Evolutionary conservation across 2,888 invertebrate species (phyloP).

Genomic region (Lithophane socia): DNA sequence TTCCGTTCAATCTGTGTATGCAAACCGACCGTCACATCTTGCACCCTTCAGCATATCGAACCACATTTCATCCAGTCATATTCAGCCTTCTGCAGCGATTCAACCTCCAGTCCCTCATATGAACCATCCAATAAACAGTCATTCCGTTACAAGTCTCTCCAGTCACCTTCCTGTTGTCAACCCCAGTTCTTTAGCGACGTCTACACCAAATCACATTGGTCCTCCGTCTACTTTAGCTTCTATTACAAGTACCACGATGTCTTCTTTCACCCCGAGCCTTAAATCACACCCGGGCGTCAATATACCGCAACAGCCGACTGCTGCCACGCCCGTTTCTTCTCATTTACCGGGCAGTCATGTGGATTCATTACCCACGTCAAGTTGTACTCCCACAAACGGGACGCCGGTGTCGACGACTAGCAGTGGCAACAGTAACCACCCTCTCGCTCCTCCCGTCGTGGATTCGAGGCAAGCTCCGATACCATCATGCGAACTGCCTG

Average conservation of each 20-base stretch:
- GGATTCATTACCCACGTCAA: conserved; percentile 75
- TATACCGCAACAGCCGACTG: conserved; percentile 73
- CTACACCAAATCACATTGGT: conserved; percentile 80
- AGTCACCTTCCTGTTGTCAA: conserved; percentile 78
- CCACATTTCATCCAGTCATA: conserved; percentile 90
- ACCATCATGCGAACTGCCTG: conserved; percentile 88
- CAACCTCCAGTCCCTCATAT: conserved; percentile 83
- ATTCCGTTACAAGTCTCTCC: conserved; percentile 83
- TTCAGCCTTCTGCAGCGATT: conserved; percentile 86
- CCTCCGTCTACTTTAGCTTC: conserved; percentile 77
- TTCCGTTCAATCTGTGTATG: conserved; percentile 86
- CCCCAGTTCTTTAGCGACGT: conserved; percentile 76
- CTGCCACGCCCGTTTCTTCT: conserved; percentile 75
- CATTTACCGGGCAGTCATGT: conserved; percentile 78
- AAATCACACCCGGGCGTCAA: conserved; percentile 81
- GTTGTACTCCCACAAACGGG: conserved; percentile 74
- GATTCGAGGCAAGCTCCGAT: conserved; percentile 83
- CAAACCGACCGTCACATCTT: conserved; percentile 84
- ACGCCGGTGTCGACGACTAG: conserved; percentile 77
- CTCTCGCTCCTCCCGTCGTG: conserved; percentile 79
- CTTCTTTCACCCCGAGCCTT: conserved; percentile 81
- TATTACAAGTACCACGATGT: conserved; percentile 78
- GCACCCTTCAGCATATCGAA: conserved; percentile 84
- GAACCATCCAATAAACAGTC: conserved; percentile 81
- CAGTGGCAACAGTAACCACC: conserved; percentile 80